phyloP scores from a whole-genome alignment of 2,797 vertebrate genomes.

The Lutjanus argentimaculatus region DNA sequence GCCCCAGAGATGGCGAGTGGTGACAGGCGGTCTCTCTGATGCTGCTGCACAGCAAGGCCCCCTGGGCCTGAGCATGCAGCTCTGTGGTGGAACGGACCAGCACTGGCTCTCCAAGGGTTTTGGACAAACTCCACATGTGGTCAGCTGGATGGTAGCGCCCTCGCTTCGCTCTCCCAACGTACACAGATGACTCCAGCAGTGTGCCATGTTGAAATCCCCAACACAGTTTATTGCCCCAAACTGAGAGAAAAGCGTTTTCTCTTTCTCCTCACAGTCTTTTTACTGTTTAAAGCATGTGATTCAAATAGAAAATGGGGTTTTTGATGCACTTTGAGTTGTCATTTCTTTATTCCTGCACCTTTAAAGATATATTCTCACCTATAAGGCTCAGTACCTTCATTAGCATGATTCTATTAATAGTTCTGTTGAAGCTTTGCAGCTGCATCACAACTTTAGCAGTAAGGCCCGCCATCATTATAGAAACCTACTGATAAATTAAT shows the following conservation, averaged over 20 bases:
- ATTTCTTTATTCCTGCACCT: slow-evolving; percentile 3
- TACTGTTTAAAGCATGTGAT: slow-evolving; percentile 1
- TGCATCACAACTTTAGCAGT: background rate
- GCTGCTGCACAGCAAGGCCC: slow-evolving; percentile 63
- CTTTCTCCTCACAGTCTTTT: background rate
- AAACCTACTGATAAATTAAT: background rate
- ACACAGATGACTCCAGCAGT: slow-evolving; percentile 63
- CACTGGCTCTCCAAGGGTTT: slow-evolving; percentile 59
- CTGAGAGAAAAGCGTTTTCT: slow-evolving; percentile 21
- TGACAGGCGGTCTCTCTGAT: slow-evolving; percentile 73
- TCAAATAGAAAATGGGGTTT: slow-evolving; percentile 1
- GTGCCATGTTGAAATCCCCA: slow-evolving; percentile 51
- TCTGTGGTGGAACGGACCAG: slow-evolving; percentile 72
- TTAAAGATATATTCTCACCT: slow-evolving; percentile 3
- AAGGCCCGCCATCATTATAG: background rate
- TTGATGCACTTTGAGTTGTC: background rate
- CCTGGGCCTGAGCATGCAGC: slow-evolving; percentile 70
- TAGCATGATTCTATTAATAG: background rate
- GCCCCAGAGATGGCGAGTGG: slow-evolving; percentile 51
- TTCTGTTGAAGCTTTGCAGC: background rate
- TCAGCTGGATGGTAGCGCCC: slow-evolving; percentile 76
- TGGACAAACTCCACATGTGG: slow-evolving; percentile 75
- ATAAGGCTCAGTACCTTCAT: background rate
- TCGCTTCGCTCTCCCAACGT: slow-evolving; percentile 63
- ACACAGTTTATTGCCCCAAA: slow-evolving; percentile 34